Evolutionary conservation across 2,113 vertebrate species (phyloP), one percentile per base, ranked within the genome.

Genomic region (Plotosus lineatus): DNA sequence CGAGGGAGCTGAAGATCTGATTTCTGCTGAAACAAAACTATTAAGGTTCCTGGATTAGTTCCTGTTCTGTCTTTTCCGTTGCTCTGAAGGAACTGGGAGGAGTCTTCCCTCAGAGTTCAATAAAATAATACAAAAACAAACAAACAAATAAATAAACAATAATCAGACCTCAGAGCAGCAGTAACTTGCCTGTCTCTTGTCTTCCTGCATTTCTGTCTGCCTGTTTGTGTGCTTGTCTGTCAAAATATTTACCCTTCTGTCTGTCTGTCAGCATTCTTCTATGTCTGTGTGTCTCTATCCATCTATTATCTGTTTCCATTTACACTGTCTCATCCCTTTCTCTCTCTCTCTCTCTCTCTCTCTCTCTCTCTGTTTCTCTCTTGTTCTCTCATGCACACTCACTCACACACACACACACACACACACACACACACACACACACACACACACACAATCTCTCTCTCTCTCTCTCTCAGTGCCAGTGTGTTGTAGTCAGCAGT

Each of bases 381-480:
- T 36, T 31, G 2, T 28, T 61, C 28, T 17, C 33, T 53, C 71
- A n/a, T n/a, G n/a, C n/a, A n/a, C n/a, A n/a, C n/a, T n/a, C n/a
- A n/a, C n/a, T n/a, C n/a, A n/a, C n/a, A n/a, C n/a, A n/a, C n/a
- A n/a, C n/a, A n/a, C n/a, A n/a, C n/a, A n/a, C n/a, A n/a, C n/a
- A n/a, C n/a, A n/a, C n/a, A n/a, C n/a, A n/a, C n/a, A n/a, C n/a
- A n/a, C n/a, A n/a, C n/a, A n/a, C n/a, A n/a, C n/a, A n/a, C n/a
- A n/a, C n/a, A n/a, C n/a, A n/a, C n/a, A n/a, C n/a, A n/a, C n/a
- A n/a, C n/a, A n/a, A n/a, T 61, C 58, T 75, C 71, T 63, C 8
- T n/a, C 83, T 89, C 89, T 87, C n/a, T 56, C n/a, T 26, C 9
- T 46, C 3, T 46, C 3, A 9, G 3, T 46, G 44, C 12, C 7